Conservation (phyloP, 2,888 invertebrate genomes). For the Pseudococcus viburni region DNA sequence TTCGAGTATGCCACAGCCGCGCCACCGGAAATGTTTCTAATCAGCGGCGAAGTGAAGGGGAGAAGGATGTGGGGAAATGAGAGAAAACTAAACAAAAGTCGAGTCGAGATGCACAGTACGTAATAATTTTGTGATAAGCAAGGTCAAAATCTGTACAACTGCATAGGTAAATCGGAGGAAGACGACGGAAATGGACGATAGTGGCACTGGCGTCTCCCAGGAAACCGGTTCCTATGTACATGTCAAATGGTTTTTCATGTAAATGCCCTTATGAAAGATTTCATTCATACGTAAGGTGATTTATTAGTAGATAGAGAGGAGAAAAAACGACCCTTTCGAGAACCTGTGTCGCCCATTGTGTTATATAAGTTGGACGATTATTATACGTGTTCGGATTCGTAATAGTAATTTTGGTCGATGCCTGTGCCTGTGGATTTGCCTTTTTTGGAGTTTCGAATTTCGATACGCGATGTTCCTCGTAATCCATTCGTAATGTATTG, state of each 20-base stretch:
- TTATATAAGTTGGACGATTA: background rate
- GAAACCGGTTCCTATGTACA: slow-evolving; percentile 21
- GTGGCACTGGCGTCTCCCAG: slow-evolving; percentile 20
- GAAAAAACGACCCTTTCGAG: slow-evolving; percentile 7
- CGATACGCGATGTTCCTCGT: background rate
- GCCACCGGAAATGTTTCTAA: slow-evolving; percentile 7
- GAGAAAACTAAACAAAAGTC: slow-evolving; percentile 5
- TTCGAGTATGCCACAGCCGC: background rate
- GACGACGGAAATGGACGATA: slow-evolving; percentile 4
- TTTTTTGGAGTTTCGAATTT: background rate
- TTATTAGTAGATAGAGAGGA: background rate
- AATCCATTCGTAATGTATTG: too few species aligned
- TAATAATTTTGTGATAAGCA: background rate
- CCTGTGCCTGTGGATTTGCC: background rate
- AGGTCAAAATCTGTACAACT: background rate
- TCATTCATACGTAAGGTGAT: slow-evolving; percentile 44
- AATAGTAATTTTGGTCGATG: background rate
- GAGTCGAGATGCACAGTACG: background rate
- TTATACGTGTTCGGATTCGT: slow-evolving; percentile 34
- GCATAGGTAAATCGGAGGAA: background rate
- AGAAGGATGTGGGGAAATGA: background rate
- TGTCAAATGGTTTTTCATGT: slow-evolving; percentile 11
- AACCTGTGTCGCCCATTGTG: slow-evolving; percentile 50
- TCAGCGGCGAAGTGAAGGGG: background rate
- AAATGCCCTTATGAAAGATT: slow-evolving; percentile 45